Evolutionary conservation across 92 coral and sea anemone genomes (phyloP).

Genomic region (Palythoa grandis): DNA sequence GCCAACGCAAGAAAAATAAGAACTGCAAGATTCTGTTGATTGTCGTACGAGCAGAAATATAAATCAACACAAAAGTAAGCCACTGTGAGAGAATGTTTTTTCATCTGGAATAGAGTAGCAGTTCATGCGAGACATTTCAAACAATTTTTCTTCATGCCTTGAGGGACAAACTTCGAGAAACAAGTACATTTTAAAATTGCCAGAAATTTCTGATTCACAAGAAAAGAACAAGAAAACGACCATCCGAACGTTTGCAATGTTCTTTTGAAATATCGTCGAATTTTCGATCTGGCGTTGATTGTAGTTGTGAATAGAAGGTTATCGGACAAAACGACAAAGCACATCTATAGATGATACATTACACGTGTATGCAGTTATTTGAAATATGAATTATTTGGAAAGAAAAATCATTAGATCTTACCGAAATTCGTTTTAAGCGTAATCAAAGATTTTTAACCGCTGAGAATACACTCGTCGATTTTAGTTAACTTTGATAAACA

Average conservation of each 20-base stretch:
- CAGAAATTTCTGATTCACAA: constrained; percentile 7
- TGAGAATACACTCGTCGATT: constrained; percentile 13
- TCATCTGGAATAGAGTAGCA: constrained; percentile 20
- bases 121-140: constrained; percentile 40
- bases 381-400: constrained; percentile 34
- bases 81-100: constrained; percentile 41
- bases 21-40: background rate
- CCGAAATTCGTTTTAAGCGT: constrained; percentile 19
- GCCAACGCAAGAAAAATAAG: background rate
- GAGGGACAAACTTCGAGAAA: background rate
- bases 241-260: background rate
- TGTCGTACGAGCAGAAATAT: background rate
- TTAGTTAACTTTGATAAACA: constrained; percentile 9
- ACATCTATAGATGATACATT: constrained; percentile 6
- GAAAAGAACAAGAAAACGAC: background rate
- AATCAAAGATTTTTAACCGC: constrained; percentile 7
- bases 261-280: constrained; percentile 32
- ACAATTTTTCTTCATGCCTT: constrained; percentile 36
- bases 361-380: constrained; percentile 44
- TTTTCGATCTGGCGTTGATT: constrained; percentile 18
- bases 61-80: background rate
- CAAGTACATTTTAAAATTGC: constrained; percentile 25
- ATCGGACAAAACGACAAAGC: background rate
- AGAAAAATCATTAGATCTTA: background rate
- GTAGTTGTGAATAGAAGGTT: constrained; percentile 1